Base-by-base conservation (phyloP, 2,888 invertebrate genomes). In the Epinotia bilunana region DNA sequence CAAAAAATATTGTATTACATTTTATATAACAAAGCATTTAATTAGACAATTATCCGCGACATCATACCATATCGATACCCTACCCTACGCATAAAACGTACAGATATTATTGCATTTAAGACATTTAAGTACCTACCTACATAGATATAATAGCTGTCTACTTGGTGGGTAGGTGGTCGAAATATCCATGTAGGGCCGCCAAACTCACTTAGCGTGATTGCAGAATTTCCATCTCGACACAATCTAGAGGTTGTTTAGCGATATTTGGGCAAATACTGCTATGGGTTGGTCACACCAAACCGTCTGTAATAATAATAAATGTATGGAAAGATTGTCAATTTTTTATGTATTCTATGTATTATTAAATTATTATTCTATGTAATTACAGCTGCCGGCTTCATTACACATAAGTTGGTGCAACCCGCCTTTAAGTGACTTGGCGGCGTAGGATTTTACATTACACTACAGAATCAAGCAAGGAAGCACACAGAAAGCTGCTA, bases 1-100 rank as follows among this genome's bases (percentile, higher is more conserved):
- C 88, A 91, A 91, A 90, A 88, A 90, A 90, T 89, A 87, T 88
- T 91, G 81, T 90, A 89, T 88, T 91, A 86, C 85, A 89, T 90
- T 88, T 86, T 77, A 85, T 87, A 86, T 91, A 91, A 91, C 91
- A 92, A 92, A 92, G 92, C 92, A 81, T 85, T 86, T 85, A 80
- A 84, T 71, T 75, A 77, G 82, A 83, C 77, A 79, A 78, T 78
- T 81, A 83, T 83, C 78, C 81, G 80, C 82, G 81, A 84, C 80
- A 83, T 77, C 78, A 74, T 81, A 80, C 74, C 76, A 74, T 78
- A 76, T 77, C 63, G 72, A 72, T 68, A 77, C 23, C 64, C 64
- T 68, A 77, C 16, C 64, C 64, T 64, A 65, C 72, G 77, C 74
- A 73, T 77, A 77, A 74, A 76, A 77, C 43, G 20, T 64, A 72